These are phyloP conservation scores for Coracopsis vasa DNA, from an alignment of 2,113 vertebrate species.

Conservation along the genomic window DNA sequence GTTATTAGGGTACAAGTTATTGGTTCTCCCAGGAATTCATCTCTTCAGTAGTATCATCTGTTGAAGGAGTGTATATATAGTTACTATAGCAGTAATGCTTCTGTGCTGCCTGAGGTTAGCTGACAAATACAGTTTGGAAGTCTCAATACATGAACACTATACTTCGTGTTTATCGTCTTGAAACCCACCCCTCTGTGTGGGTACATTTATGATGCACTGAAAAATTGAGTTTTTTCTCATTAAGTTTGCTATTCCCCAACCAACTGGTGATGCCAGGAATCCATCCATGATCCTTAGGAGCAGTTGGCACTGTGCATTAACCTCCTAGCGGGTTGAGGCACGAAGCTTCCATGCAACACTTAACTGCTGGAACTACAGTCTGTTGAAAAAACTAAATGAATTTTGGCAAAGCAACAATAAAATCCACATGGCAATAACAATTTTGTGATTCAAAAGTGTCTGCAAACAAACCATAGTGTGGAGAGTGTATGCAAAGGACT, in stretches of 20 bases:
- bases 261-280: constrained; percentile 49
- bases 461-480: neutral
- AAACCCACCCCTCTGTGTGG: neutral
- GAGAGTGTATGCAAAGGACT: neutral
- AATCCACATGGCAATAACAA: neutral
- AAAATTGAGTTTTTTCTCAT: constrained; percentile 55
- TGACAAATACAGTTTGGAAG: neutral
- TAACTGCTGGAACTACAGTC: constrained; percentile 51
- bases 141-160: neutral
- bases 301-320: constrained; percentile 63
- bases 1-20: neutral
- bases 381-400: constrained; percentile 60
- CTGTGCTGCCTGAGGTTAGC: neutral
- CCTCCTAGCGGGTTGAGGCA: constrained; percentile 54
- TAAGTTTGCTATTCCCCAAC: constrained; percentile 58
- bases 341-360: constrained; percentile 15
- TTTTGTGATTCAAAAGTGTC: constrained; percentile 1
- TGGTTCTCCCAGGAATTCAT: neutral
- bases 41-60: neutral
- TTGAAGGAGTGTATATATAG: neutral
- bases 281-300: constrained; percentile 44
- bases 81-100: neutral
- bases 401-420: constrained; percentile 53
- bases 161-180: neutral
- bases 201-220: neutral